These are phyloP conservation scores for Ectemnius continuus DNA, from an alignment of 2,888 invertebrate genomes.

Conservation along the genomic window DNA sequence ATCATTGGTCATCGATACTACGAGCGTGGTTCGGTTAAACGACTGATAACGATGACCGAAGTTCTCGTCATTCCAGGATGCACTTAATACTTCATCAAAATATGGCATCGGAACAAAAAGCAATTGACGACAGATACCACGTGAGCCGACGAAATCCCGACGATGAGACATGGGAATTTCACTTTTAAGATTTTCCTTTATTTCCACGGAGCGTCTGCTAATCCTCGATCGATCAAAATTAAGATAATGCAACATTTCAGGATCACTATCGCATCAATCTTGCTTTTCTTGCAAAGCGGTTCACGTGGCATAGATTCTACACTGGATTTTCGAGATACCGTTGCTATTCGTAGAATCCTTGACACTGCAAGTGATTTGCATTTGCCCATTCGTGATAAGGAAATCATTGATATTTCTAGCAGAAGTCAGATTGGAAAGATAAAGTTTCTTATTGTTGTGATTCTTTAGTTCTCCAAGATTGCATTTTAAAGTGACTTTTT, in stretches of 20 bases:
- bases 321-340: too few species aligned
- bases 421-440: too few species aligned
- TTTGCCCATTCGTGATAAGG: too few species aligned
- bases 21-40: constrained; percentile 4
- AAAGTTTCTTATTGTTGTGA: too few species aligned
- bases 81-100: not conserved
- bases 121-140: not conserved
- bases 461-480: too few species aligned
- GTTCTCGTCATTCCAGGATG: too few species aligned
- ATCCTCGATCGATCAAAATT: constrained; percentile 18
- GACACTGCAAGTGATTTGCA: too few species aligned
- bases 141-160: not conserved
- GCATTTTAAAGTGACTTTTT: too few species aligned
- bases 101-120: not conserved
- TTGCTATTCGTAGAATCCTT: too few species aligned
- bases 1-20: too few species aligned
- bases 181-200: not conserved
- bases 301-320: too few species aligned
- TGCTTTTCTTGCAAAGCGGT: not conserved
- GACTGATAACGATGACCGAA: not conserved
- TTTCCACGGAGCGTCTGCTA: not conserved
- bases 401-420: too few species aligned
- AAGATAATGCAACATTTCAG: not conserved
- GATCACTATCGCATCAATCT: not conserved
- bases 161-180: not conserved